These are phyloP conservation scores for Zosterops japonicus DNA, from an alignment of 2,113 vertebrate species.

Conservation along the genomic window DNA sequence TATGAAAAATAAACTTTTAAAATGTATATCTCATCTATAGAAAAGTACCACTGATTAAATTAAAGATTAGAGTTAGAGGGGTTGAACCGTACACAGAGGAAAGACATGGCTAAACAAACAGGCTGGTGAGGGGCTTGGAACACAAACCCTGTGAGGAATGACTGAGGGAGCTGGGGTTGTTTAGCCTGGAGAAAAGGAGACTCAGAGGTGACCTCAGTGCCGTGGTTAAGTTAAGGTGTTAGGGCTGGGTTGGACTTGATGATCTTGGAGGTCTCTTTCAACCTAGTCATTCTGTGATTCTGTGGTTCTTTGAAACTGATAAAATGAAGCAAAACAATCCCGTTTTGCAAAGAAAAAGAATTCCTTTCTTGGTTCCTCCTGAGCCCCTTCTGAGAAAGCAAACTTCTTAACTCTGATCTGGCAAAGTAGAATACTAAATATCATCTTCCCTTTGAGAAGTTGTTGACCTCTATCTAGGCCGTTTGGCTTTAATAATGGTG, in stretches of 20 bases:
- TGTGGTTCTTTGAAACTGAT: not conserved
- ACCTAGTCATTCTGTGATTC: not conserved
- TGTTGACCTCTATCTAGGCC: not conserved
- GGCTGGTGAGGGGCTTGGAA: not conserved
- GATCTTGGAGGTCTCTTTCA: not conserved
- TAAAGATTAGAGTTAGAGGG: not conserved
- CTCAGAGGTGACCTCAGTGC: accelerated
- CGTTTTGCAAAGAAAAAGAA: constrained; percentile 9
- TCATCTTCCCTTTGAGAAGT: not conserved
- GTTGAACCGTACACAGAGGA: not conserved
- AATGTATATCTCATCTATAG: not conserved
- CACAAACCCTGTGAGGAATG: accelerated
- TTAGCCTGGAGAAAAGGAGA: not conserved
- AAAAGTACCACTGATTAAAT: not conserved
- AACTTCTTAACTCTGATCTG: not conserved
- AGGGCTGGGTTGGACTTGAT: not conserved
- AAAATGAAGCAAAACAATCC: not conserved
- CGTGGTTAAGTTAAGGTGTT: not conserved
- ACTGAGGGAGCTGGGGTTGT: not conserved
- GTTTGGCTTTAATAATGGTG: not conserved
- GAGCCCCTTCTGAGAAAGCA: constrained; percentile 13
- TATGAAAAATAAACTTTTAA: not conserved
- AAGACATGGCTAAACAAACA: not conserved
- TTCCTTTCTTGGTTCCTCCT: not conserved
- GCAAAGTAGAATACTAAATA: not conserved